A percentile compares a stretch with the other conserved stretches of the same genome.
phyloP scores from a whole-genome alignment of 2,797 vertebrate species.

The Diplodus sargus region DNA sequence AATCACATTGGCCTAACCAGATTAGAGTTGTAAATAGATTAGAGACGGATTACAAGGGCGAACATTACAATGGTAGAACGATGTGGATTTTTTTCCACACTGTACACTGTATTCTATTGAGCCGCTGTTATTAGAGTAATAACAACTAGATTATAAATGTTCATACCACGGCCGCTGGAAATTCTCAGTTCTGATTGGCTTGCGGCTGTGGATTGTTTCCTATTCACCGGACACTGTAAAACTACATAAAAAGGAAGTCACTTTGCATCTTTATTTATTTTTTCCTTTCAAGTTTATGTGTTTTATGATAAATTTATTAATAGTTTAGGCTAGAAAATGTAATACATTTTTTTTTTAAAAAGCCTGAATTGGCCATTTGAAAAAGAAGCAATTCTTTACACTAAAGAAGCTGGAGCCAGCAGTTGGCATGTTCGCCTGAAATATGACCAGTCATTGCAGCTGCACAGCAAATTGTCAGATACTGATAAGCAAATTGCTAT shows the following conservation, averaged over 20 bases:
- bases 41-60: constrained; percentile 57
- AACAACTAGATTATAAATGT: not conserved
- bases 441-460: too few relatives aligned
- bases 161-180: not conserved
- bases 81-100: constrained; percentile 14
- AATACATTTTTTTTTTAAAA: too few relatives aligned
- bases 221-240: not conserved
- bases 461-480: too few relatives aligned
- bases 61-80: constrained; percentile 16
- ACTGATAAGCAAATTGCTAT: too few relatives aligned
- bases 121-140: not conserved
- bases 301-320: too few relatives aligned
- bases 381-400: too few relatives aligned
- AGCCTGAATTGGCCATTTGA: too few relatives aligned
- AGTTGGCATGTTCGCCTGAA: too few relatives aligned
- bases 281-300: not conserved
- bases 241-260: too few relatives aligned
- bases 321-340: too few relatives aligned
- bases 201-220: too few relatives aligned
- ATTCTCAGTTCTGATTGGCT: not conserved
- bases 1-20: constrained; percentile 72
- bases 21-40: constrained; percentile 75
- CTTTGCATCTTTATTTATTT: not conserved
- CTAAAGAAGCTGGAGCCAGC: too few relatives aligned
- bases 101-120: constrained; percentile 11